A percentile compares a stretch with the other conserved stretches of the same genome.
phyloP scores from a whole-genome alignment of 2,113 vertebrate species.

The Macrotis lagotis region DNA sequence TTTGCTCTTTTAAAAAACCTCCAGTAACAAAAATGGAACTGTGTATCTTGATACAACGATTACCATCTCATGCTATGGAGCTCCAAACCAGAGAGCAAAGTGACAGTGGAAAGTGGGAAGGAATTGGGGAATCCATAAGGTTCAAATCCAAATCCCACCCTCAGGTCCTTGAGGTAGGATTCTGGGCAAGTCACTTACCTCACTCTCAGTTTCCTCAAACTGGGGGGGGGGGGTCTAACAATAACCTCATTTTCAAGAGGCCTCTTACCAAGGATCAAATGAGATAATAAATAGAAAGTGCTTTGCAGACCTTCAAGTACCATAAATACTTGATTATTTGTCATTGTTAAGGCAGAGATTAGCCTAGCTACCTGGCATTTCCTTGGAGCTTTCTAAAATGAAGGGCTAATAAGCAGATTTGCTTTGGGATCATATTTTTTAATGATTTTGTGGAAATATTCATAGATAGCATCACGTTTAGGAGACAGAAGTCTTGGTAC shows the following conservation, averaged over 20 bases:
- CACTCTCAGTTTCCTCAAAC: neutral
- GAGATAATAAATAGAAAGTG: neutral
- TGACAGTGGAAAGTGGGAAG: neutral
- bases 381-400: neutral
- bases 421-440: neutral
- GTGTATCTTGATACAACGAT: neutral
- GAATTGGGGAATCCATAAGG: neutral
- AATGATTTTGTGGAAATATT: too few species aligned
- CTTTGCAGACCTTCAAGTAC: neutral
- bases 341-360: too few species aligned
- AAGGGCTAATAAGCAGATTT: neutral
- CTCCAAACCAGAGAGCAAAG: neutral
- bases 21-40: neutral
- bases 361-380: neutral
- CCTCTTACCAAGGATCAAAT: neutral
- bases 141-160: neutral
- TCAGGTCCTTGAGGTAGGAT: neutral
- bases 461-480: neutral
- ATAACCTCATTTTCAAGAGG: neutral
- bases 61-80: neutral
- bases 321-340: neutral
- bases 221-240: neutral
- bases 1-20: neutral
- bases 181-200: neutral
- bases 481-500: neutral